Conservation (phyloP, 35 echinoderm and acorn worm genomes). For the Ophiothrix spiculata region DNA sequence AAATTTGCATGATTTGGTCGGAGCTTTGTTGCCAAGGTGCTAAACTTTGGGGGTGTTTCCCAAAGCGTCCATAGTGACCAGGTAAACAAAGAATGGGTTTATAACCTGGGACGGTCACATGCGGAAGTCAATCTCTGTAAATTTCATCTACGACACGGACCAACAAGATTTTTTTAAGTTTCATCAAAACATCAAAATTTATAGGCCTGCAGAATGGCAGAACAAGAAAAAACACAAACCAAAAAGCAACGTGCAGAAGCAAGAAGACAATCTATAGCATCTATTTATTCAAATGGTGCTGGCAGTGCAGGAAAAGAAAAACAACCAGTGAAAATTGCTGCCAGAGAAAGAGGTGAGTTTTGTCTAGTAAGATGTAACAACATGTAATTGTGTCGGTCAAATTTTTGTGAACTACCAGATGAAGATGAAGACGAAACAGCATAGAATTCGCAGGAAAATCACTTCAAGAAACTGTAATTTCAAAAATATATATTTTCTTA, state of each 20-base stretch:
- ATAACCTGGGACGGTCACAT: not conserved
- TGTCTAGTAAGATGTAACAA: too few relatives aligned
- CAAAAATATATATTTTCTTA: not conserved
- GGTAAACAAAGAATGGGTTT: not conserved
- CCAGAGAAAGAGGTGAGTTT: conserved; percentile 76
- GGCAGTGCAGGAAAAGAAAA: conserved; percentile 34
- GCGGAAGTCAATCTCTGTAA: not conserved
- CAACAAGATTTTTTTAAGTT: too few relatives aligned
- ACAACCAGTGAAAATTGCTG: conserved; percentile 74
- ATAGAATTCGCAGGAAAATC: not conserved
- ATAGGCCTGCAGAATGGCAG: too few relatives aligned
- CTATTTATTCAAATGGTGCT: not conserved
- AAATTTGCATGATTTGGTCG: too few relatives aligned
- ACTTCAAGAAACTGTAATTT: not conserved
- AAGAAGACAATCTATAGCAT: not conserved
- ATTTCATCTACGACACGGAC: not conserved
- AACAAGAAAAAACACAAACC: too few relatives aligned
- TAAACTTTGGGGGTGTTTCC: conserved; percentile 16
- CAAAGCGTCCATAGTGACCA: not conserved
- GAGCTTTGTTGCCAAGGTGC: conserved; percentile 17
- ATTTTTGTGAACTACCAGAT: not conserved
- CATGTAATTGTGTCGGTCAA: too few relatives aligned
- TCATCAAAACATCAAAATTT: too few relatives aligned
- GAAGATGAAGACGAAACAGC: not conserved
- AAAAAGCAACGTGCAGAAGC: not conserved